These are phyloP conservation scores for Periplaneta americana DNA, from an alignment of 1,140 invertebrate genomes.

Conservation along the genomic window DNA sequence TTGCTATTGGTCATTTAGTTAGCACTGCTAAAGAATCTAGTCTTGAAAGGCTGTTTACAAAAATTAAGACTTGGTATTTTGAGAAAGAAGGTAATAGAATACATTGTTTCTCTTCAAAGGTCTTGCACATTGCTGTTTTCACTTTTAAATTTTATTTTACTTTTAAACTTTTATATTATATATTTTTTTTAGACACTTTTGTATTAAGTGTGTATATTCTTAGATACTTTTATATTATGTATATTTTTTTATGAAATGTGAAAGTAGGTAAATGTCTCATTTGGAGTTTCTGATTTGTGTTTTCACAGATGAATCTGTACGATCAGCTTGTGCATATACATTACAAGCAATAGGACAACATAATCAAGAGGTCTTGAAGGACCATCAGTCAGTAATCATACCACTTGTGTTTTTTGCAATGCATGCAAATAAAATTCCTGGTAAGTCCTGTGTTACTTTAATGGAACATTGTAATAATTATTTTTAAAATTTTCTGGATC, in stretches of 20 bases:
- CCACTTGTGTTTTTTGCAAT: conserved; percentile 85
- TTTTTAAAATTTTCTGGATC: too few relatives aligned
- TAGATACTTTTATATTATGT: too few relatives aligned
- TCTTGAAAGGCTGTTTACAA: conserved; percentile 78
- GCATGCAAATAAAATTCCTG: conserved; percentile 67
- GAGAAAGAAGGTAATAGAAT: conserved; percentile 42
- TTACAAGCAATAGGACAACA: conserved; percentile 77
- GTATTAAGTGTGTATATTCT: background rate
- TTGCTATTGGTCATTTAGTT: conserved; percentile 79
- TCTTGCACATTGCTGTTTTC: background rate
- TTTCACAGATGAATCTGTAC: conserved; percentile 57
- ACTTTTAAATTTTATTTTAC: background rate
- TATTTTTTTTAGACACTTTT: too few relatives aligned
- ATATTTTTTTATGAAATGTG: background rate
- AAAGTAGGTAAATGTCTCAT: too few relatives aligned
- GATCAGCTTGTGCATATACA: conserved; percentile 69
- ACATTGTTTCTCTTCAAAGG: background rate
- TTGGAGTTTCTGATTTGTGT: too few relatives aligned
- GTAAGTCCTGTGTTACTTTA: conserved; percentile 30
- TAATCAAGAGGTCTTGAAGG: conserved; percentile 75
- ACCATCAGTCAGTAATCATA: conserved; percentile 69
- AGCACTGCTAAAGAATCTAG: conserved; percentile 81
- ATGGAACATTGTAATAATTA: too few relatives aligned
- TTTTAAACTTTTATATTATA: too few relatives aligned
- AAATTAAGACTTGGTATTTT: conserved; percentile 73